Evolutionary conservation across 2,797 vertebrate species (phyloP), one percentile per base, ranked within the genome.

Genomic region (Urosaurus nigricauda): DNA sequence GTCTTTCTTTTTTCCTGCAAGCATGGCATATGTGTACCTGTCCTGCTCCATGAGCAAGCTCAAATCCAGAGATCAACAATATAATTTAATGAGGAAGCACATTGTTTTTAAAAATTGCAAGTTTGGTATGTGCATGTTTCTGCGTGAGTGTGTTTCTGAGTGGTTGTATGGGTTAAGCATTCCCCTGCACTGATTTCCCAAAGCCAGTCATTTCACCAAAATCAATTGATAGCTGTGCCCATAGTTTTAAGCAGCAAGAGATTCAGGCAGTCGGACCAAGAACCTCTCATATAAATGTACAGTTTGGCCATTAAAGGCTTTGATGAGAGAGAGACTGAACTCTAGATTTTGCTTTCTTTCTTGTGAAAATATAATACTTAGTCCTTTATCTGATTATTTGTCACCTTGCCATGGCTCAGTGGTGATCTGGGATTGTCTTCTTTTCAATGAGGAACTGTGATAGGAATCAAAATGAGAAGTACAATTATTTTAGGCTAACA

Each of bases 1-100:
- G 35, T 47, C 56, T 83, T 60, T 84, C 68, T 40, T 71, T 81
- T 73, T 58, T 29, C 74, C 37, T n/a, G 51, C 79, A 87, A 73
- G n/a, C 65, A 74, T 37, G 65, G 11, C 71, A 24, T 84, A 14
- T 53, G 32, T 68, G 19, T 9, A 21, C n/a, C 37, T 43, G 19
- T 75, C 17, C 19, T 21, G 21, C 4, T 40, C 37, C n/a, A 37
- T 37, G 71, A 73, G 35, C 37, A 73, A 35, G 19, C 4, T 35
- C 71, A 71, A 71, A 73, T 37, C 35, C 16, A 75, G 37, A 75
- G 13, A 19, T 75, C 11, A 40, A 11, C 6, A 75, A 24, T 75
- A 9, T 24, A 37, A 35, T 73, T 12, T 35, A 73, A 13, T 1
- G 70, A 17, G 3, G 12, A 73, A 37, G 2, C n/a, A 75, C 16